A percentile compares a stretch with the other conserved stretches of the same genome.
phyloP scores from a whole-genome alignment of 1,140 invertebrate genomes.

The Patella vulgata region DNA sequence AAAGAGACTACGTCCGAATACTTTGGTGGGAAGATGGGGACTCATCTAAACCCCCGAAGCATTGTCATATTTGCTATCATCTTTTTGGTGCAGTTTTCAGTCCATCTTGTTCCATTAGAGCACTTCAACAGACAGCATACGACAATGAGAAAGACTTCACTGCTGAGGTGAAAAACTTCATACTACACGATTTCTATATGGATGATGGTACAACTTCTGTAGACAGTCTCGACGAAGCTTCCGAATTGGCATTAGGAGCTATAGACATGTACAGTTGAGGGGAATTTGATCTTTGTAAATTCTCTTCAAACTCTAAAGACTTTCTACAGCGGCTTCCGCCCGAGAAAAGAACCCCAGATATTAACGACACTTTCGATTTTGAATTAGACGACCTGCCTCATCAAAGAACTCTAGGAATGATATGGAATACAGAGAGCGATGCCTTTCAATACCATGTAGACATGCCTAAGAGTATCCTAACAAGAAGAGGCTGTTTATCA shows the following conservation, averaged over 20 bases:
- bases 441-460: slow-evolving; percentile 30
- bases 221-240: slow-evolving; percentile 18
- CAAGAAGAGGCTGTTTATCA: slow-evolving; percentile 34
- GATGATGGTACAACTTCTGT: slow-evolving; percentile 43
- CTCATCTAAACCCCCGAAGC: background rate
- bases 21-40: slow-evolving; percentile 36
- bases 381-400: slow-evolving; percentile 31
- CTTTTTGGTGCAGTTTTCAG: slow-evolving; percentile 32
- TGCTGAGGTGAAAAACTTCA: slow-evolving; percentile 19
- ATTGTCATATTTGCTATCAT: slow-evolving; percentile 33
- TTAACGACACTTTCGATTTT: slow-evolving; percentile 28
- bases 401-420: slow-evolving; percentile 33
- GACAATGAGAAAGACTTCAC: slow-evolving; percentile 24
- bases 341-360: slow-evolving; percentile 10
- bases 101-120: slow-evolving; percentile 33
- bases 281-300: slow-evolving; percentile 40
- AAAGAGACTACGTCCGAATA: slow-evolving; percentile 34
- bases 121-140: slow-evolving; percentile 24
- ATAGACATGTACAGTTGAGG: slow-evolving; percentile 26
- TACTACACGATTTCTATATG: slow-evolving; percentile 41
- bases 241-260: slow-evolving; percentile 21
- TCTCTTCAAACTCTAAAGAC: slow-evolving; percentile 9
- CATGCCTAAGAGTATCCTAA: slow-evolving; percentile 25
- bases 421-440: slow-evolving; percentile 43
- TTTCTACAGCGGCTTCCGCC: too few relatives aligned